A percentile compares a stretch with the other conserved stretches of the same genome.
Evolutionary conservation across 2,797 vertebrate genomes (phyloP).

Genomic region (Sarcoramphus papa): DNA sequence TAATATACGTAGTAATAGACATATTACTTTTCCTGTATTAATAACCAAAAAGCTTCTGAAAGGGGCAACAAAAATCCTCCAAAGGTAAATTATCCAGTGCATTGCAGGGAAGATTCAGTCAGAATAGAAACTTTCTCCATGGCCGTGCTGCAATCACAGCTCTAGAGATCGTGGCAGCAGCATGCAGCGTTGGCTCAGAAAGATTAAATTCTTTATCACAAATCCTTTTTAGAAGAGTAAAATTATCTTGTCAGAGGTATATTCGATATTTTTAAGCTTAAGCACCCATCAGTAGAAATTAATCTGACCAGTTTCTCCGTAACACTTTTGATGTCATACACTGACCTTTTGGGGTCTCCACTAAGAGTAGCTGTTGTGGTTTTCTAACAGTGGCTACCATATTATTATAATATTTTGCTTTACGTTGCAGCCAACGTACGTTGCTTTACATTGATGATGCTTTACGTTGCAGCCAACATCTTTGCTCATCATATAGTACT

Average conservation of each 20-base stretch:
- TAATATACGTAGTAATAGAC: background rate
- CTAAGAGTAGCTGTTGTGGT: no score
- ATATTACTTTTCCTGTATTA: background rate
- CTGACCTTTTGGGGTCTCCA: no score
- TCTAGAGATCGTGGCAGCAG: background rate
- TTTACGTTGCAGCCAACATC: background rate
- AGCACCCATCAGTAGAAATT: no score
- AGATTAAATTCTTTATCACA: no score
- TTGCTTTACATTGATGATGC: background rate
- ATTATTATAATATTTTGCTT: no score
- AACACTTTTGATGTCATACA: no score
- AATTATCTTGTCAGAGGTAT: no score
- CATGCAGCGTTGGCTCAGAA: background rate
- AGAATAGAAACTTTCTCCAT: background rate
- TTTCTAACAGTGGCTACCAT: no score
- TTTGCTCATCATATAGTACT: background rate
- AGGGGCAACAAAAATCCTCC: background rate
- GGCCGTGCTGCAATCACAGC: background rate
- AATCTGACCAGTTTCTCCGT: no score
- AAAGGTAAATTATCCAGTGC: background rate
- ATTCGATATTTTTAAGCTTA: no score
- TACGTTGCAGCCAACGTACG: no score
- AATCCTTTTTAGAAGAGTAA: no score
- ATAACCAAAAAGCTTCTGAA: background rate
- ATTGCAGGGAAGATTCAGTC: background rate